phyloP scores from a whole-genome alignment of 2,797 vertebrate species.

The Lindbergichthys nudifrons region DNA sequence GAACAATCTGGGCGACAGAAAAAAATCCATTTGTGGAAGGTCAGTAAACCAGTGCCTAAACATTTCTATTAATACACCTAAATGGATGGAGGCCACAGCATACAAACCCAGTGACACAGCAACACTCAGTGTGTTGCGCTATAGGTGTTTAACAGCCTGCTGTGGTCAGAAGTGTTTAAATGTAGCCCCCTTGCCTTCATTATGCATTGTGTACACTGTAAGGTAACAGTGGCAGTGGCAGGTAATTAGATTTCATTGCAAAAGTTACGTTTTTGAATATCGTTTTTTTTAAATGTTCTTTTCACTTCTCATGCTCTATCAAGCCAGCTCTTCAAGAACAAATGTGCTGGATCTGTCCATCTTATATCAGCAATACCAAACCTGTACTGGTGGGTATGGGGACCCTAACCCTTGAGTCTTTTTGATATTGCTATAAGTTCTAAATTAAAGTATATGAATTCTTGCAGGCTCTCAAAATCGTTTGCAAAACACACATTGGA shows the following conservation, averaged over 20 bases:
- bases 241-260: neutral
- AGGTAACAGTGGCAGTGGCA: neutral
- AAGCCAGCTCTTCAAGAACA: neutral
- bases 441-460: neutral
- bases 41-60: no score
- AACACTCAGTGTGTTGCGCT: neutral
- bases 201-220: neutral
- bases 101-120: neutral
- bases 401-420: no score
- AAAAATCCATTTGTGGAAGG: no score
- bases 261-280: neutral
- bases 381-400: no score
- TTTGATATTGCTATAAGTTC: neutral
- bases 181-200: neutral
- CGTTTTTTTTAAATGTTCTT: neutral
- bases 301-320: neutral
- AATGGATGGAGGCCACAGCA: neutral
- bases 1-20: no score
- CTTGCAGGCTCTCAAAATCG: neutral
- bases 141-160: neutral
- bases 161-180: neutral
- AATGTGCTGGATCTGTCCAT: no score
- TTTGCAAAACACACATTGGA: neutral
- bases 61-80: neutral
- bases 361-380: no score